phyloP scores from a whole-genome alignment of 2,888 invertebrate genomes.

The Drosophila pseudotakahashii region DNA sequence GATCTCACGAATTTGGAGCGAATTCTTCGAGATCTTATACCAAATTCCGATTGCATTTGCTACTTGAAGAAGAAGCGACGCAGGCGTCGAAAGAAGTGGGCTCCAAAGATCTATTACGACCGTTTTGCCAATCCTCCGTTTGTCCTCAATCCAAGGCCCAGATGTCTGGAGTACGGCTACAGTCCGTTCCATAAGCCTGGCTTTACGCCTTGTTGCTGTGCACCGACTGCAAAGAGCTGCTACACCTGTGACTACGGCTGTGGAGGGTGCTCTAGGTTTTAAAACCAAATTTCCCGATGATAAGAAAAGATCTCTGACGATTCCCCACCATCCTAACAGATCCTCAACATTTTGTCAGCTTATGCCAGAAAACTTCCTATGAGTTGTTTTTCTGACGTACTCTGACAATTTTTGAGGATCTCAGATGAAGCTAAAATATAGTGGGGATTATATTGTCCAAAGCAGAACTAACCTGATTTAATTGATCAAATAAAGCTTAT shows the following conservation, averaged over 20 bases:
- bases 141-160: conserved; percentile 46
- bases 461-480: too few species aligned
- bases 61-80: conserved; percentile 23
- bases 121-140: conserved; percentile 59
- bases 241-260: conserved; percentile 24
- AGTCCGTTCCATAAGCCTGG: conserved; percentile 3
- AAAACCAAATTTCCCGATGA: not conserved
- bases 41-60: conserved; percentile 39
- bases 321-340: not conserved
- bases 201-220: conserved; percentile 7
- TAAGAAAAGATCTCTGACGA: too few species aligned
- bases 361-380: not conserved
- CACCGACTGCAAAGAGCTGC: conserved; percentile 4
- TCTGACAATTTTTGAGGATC: conserved; percentile 8
- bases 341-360: conserved; percentile 1
- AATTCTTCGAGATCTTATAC: conserved; percentile 26
- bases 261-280: conserved; percentile 2
- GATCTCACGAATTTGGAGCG: conserved; percentile 31
- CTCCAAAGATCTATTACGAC: conserved; percentile 31
- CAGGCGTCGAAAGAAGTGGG: conserved; percentile 10
- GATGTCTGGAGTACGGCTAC: conserved; percentile 2
- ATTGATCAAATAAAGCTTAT: too few species aligned
- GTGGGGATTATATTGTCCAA: too few species aligned
- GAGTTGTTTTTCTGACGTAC: not conserved
- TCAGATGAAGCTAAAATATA: not conserved